These are phyloP conservation scores for Laspeyria flexula DNA, from an alignment of 2,888 invertebrate species.

Conservation along the genomic window DNA sequence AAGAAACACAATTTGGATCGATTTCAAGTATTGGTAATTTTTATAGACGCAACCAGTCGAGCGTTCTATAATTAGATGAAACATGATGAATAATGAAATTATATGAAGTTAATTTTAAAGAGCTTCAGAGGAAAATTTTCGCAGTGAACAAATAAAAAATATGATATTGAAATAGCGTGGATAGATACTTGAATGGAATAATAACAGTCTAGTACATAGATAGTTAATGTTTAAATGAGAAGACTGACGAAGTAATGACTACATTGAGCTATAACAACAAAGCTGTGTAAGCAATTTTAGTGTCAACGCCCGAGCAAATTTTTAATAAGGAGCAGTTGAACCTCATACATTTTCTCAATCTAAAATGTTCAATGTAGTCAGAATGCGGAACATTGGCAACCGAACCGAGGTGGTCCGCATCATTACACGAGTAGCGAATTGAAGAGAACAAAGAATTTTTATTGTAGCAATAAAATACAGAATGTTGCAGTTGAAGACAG, in stretches of 20 bases:
- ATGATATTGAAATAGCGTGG: constrained; percentile 19
- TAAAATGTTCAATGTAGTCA: constrained; percentile 9
- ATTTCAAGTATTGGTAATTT: not conserved
- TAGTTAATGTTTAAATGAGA: constrained; percentile 12
- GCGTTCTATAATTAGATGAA: constrained; percentile 12
- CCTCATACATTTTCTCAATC: constrained; percentile 8
- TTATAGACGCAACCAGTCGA: not conserved
- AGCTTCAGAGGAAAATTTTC: not conserved
- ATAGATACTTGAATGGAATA: constrained; percentile 16
- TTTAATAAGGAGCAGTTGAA: constrained; percentile 11
- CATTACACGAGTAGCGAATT: constrained; percentile 13
- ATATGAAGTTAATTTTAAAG: constrained; percentile 1
- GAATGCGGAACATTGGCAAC: constrained; percentile 25
- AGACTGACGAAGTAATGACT: constrained; percentile 26
- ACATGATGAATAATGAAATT: constrained; percentile 13
- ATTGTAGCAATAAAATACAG: constrained; percentile 17
- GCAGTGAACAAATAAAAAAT: constrained; percentile 5
- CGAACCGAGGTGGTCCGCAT: constrained; percentile 11
- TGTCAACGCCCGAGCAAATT: constrained; percentile 28
- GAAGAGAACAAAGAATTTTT: constrained; percentile 17
- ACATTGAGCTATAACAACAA: constrained; percentile 9
- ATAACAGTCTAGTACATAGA: constrained; percentile 5
- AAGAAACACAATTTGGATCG: constrained; percentile 15
- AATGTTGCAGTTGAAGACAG: constrained; percentile 8
- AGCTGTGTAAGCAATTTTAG: constrained; percentile 10